These are phyloP conservation scores for Rhinoraja longicauda DNA, from an alignment of 2,797 vertebrate species.

Conservation along the genomic window DNA sequence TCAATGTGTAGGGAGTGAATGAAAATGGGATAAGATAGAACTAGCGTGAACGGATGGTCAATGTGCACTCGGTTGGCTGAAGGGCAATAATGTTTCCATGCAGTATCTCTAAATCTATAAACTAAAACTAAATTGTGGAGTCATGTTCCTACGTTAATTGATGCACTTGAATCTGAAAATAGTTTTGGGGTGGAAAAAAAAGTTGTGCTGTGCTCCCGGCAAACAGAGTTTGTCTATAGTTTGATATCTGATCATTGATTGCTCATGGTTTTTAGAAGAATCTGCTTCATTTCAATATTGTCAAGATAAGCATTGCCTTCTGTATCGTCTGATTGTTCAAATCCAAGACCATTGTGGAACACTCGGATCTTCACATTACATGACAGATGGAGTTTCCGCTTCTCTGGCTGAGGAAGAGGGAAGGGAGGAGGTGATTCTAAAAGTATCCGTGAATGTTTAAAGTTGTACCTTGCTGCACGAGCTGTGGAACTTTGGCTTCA, in stretches of 20 bases:
- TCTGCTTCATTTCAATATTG: background rate
- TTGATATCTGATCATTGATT: background rate
- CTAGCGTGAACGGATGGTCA: too few species aligned
- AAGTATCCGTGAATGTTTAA: background rate
- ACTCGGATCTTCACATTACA: background rate
- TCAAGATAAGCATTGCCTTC: background rate
- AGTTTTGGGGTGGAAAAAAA: background rate
- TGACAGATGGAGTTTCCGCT: background rate
- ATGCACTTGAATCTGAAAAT: background rate
- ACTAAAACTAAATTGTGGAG: background rate
- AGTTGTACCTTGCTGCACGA: background rate
- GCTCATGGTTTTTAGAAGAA: background rate
- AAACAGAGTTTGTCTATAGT: background rate
- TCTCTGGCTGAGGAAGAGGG: background rate
- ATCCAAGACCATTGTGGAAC: background rate
- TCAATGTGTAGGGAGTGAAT: too few species aligned
- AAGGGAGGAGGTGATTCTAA: too few species aligned
- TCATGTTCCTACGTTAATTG: background rate
- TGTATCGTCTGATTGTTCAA: background rate
- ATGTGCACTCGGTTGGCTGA: too few species aligned
- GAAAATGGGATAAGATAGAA: too few species aligned
- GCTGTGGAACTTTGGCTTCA: background rate
- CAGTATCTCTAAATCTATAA: too few species aligned
- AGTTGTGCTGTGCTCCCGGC: too few species aligned
- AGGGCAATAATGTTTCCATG: too few species aligned